Evolutionary conservation across 2,797 vertebrate species (phyloP), one percentile per base, ranked within the genome.

Genomic region (Trachurus trachurus): DNA sequence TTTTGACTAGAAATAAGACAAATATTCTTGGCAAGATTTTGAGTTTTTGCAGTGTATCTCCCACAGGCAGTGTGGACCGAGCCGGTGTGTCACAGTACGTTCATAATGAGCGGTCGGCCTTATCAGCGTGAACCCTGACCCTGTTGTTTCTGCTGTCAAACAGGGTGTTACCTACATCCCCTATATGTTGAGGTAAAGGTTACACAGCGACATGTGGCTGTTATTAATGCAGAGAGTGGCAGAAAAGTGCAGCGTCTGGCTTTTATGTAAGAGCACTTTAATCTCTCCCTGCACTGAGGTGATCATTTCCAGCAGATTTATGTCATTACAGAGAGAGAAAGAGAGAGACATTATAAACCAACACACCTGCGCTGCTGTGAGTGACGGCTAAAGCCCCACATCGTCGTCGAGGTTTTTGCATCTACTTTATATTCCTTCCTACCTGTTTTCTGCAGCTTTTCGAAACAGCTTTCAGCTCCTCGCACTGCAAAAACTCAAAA

Each of bases 81-180:
- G 1, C 22, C 7, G 9, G 65, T 37, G 22, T 17, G 56, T 78
- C 62, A 57, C 65, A 26, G 60, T 19, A n/a, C 19, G 64, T 76
- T 65, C 47, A 52, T 31, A 77, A 66, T 31, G 49, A 61, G 45
- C 16, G 53, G 29, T 66, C 57, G 3, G 63, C 26, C 63, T 88
- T 90, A 88, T 90, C 89, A 29, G 1, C 0, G 15, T 81, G 90
- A 93, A 91, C 87, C 40, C 78, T 87, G 84, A 82, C 78, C 84
- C 78, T 66, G 74, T 78, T 85, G 75, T 82, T 90, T 73, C 72
- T 78, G 67, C 76, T 78, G 74, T 84, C 64, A 80, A 74, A 83
- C 81, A 66, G 60, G 62, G 66, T 74, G 76, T 76, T 78, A 50
- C 77, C 63, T 29, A 47, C 71, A 74, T 75, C 64, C 44, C 44